Evolutionary conservation across 2,888 invertebrate species (phyloP).

Genomic region (Nomada ruficornis): DNA sequence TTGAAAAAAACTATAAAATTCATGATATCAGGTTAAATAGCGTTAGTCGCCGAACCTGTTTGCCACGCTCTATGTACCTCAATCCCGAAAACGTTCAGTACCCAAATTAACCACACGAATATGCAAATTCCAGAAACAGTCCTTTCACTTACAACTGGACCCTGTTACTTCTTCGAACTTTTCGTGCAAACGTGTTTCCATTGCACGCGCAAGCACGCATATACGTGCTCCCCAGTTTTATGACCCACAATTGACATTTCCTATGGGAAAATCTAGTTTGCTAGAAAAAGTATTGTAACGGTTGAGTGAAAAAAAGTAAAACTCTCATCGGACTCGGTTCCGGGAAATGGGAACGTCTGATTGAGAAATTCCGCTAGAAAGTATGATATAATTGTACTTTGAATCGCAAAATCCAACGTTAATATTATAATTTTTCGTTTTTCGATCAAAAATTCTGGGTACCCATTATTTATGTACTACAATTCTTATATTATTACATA

Average conservation of each 20-base stretch:
- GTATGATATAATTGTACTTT: conserved; percentile 18
- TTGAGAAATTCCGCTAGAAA: conserved; percentile 21
- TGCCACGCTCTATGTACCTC: conserved; percentile 35
- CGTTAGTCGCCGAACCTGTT: conserved; percentile 32
- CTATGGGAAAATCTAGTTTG: conserved; percentile 23
- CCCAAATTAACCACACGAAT: conserved; percentile 33
- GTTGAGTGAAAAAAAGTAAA: conserved; percentile 18
- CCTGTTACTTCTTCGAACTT: conserved; percentile 18
- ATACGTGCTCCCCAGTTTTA: neutral
- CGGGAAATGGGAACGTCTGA: conserved; percentile 30
- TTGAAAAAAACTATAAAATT: conserved; percentile 1
- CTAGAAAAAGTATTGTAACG: conserved; percentile 10
- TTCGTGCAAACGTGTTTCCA: conserved; percentile 14
- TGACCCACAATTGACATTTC: neutral
- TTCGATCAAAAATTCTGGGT: too few species aligned
- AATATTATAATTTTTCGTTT: neutral
- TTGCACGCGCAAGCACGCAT: neutral
- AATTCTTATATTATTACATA: too few species aligned
- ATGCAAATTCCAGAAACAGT: conserved; percentile 24
- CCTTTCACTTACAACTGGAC: conserved; percentile 50
- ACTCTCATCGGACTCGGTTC: conserved; percentile 1
- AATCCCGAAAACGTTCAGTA: conserved; percentile 31
- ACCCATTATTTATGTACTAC: too few species aligned
- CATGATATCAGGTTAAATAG: neutral
- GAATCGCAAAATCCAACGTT: neutral